A percentile compares a stretch with the other conserved stretches of the same genome.
phyloP scores from a whole-genome alignment of 2,113 vertebrate genomes.

The Serilophus lunatus region DNA sequence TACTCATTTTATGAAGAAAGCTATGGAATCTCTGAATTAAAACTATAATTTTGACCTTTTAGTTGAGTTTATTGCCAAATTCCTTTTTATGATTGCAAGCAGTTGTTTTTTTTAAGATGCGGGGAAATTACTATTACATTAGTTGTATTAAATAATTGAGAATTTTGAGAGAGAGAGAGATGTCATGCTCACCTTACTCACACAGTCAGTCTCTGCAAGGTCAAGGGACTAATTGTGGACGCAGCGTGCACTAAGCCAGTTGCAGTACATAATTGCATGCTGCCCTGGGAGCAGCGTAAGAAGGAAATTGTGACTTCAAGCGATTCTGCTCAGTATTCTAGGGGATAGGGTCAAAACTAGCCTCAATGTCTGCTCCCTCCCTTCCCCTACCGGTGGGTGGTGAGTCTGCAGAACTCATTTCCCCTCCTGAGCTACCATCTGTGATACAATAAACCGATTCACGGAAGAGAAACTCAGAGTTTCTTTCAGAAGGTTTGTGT shows the following conservation, averaged over 20 bases:
- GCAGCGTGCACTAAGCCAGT: conserved; percentile 54
- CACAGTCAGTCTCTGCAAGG: conserved; percentile 45
- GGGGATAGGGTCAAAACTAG: conserved; percentile 21
- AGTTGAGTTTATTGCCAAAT: conserved; percentile 65
- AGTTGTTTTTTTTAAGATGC: background rate
- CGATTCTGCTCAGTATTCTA: conserved; percentile 20
- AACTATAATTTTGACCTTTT: conserved; percentile 66
- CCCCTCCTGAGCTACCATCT: conserved; percentile 57
- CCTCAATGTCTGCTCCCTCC: conserved; percentile 20
- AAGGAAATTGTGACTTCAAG: conserved; percentile 59
- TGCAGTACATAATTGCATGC: conserved; percentile 49
- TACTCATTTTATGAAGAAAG: background rate
- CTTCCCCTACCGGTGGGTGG: conserved; percentile 34
- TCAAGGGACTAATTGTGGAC: conserved; percentile 60
- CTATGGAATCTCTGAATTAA: conserved; percentile 31
- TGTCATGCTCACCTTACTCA: conserved; percentile 43
- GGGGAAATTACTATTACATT: conserved; percentile 49
- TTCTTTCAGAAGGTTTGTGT: background rate
- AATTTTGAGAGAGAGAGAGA: conserved; percentile 67
- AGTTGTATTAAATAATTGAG: conserved; percentile 65
- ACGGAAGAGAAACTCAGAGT: background rate
- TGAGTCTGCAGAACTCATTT: conserved; percentile 45
- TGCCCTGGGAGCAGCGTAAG: conserved; percentile 33
- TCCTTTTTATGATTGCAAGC: conserved; percentile 15
- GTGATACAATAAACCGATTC: background rate